Percentiles rank a stretch among this genome's conserved stretches.
These are phyloP conservation scores for Spatula versicolor DNA, from an alignment of 2,797 vertebrate genomes.

Conservation along the genomic window DNA sequence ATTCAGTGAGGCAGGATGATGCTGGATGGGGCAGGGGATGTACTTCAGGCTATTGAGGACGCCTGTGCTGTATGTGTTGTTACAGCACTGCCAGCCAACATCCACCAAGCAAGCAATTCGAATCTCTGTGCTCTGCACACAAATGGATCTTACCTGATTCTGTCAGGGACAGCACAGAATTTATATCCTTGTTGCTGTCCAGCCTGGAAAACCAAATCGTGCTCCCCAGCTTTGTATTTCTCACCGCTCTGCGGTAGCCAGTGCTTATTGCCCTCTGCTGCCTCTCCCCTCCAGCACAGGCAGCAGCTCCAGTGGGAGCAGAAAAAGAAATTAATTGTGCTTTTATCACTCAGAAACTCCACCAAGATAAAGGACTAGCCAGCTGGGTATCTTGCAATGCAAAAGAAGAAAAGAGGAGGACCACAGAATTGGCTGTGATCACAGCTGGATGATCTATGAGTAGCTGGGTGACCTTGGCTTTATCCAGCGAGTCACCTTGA, in stretches of 20 bases:
- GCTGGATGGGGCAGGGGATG: background rate
- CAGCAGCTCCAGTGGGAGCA: background rate
- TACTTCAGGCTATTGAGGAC: background rate
- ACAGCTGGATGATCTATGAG: background rate
- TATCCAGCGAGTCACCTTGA: background rate
- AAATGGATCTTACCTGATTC: background rate
- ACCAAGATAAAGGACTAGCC: background rate
- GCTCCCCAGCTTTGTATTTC: background rate
- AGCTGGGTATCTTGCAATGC: background rate
- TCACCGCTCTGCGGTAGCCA: background rate
- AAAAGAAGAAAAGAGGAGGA: background rate
- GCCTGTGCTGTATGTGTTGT: background rate
- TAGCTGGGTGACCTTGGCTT: background rate
- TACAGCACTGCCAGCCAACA: background rate
- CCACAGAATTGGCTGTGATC: background rate
- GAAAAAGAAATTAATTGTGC: background rate
- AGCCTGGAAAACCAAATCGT: background rate
- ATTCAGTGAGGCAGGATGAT: accelerated
- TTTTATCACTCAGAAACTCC: background rate
- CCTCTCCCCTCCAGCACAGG: background rate
- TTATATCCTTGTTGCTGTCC: background rate
- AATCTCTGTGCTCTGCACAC: background rate
- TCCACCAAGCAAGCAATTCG: background rate
- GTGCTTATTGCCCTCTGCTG: background rate
- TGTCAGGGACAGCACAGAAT: background rate